Evolutionary conservation across 2,797 vertebrate genomes (phyloP), one percentile per base, ranked within the genome.

Genomic region (Phoxinus dragarum): DNA sequence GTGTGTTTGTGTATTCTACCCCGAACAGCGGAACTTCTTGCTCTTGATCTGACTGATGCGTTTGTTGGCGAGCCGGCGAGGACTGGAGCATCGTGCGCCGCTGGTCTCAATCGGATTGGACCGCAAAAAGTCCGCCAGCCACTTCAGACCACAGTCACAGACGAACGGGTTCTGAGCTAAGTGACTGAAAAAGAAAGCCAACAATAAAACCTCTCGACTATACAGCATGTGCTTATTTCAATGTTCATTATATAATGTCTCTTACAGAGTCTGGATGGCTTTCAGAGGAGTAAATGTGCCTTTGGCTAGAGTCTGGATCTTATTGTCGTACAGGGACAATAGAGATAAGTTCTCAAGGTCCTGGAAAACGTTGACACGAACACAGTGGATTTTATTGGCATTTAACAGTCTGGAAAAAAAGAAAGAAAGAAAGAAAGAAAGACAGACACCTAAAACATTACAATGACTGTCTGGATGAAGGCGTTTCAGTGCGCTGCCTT

Each of bases 1-100:
- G n/a, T 12, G n/a, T 71, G n/a, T 56, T 38, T 1, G 1, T 42
- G 40, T 6, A 7, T 77, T 95, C 91, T 95, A 99, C 98, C 98
- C 98, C 0, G 98, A 99, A 94, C 98, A 99, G 89, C 98, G 97
- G 91, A 99, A 99, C 90, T 99, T 99, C 95, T 99, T 99, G 98
- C 98, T 99, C 95, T 99, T 99, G 94, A 99, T 98, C 93, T 99
- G 98, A 69, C 98, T 97, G 0, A 99, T 99, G 88, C 98, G 97
- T 85, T 99, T 99, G 96, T 99, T 99, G 90, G 98, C 97, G 0
- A 99, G 96, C 61, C 98, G 97, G 40, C 97, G 97, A 34, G 98
- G 98, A 87, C 98, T 99, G 93, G 98, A 97, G 0, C 98, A 99
- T 84, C 98, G 97, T 38, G 98, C 97, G 0, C 98, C 98, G 0